phyloP scores from a whole-genome alignment of 2,797 vertebrate genomes.

The Melopsittacus undulatus region DNA sequence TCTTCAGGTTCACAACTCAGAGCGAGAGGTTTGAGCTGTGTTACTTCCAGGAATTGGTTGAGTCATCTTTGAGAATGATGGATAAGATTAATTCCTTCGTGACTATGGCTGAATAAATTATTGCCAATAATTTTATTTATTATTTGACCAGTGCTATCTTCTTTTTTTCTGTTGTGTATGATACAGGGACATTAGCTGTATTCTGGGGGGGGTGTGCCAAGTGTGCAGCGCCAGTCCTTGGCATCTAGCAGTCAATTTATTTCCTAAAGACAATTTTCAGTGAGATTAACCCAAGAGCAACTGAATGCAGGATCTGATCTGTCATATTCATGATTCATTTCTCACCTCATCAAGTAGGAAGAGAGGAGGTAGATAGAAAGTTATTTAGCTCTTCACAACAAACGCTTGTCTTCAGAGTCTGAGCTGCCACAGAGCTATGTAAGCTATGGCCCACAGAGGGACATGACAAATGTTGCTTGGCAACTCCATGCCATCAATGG shows the following conservation, averaged over 20 bases:
- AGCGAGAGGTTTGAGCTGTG: constrained; percentile 27
- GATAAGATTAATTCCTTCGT: constrained; percentile 39
- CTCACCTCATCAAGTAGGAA: constrained; percentile 28
- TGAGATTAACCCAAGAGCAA: not conserved
- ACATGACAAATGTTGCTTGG: constrained; percentile 47
- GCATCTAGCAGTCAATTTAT: constrained; percentile 9
- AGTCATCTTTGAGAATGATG: constrained; percentile 63
- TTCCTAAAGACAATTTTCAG: constrained; percentile 23
- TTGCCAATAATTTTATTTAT: constrained; percentile 27
- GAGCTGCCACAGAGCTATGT: not conserved
- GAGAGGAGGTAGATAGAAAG: not conserved
- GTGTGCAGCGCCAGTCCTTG: not conserved
- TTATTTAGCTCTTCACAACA: constrained; percentile 4
- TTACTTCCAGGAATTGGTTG: constrained; percentile 63
- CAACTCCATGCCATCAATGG: constrained; percentile 5
- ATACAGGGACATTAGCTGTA: not conserved
- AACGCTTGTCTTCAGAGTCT: not conserved
- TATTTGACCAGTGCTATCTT: constrained; percentile 7
- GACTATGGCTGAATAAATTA: constrained; percentile 54
- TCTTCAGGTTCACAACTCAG: constrained; percentile 36
- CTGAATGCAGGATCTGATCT: not conserved
- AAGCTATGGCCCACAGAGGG: not conserved
- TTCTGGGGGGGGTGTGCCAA: not conserved
- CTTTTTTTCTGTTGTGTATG: not conserved
- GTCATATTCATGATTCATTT: constrained; percentile 20